Percentiles rank a stretch among this genome's conserved stretches.
Conservation (phyloP, 2,797 vertebrate species). For the Phataginus tetradactyla region DNA sequence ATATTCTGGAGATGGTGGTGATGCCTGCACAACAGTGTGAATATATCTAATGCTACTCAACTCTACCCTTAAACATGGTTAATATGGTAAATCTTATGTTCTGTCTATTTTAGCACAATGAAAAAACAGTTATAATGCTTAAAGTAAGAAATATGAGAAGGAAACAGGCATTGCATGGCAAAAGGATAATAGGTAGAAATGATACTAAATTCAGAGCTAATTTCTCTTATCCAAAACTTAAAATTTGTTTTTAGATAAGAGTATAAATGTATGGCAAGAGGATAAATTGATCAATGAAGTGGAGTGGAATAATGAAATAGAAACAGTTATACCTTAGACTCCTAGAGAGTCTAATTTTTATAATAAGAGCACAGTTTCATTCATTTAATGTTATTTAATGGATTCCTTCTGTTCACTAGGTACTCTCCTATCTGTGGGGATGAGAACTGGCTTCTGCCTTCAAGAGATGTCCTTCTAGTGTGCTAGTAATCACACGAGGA, state of each 20-base stretch:
- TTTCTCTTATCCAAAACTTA: constrained; percentile 8
- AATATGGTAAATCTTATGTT: not conserved
- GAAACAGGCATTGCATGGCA: not conserved
- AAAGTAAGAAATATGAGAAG: not conserved
- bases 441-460: not conserved
- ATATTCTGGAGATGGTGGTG: not conserved
- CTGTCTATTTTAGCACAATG: not conserved
- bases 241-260: not conserved
- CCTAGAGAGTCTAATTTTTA: not conserved
- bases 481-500: not conserved
- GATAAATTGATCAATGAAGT: not conserved
- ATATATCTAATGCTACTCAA: not conserved
- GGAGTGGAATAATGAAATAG: not conserved
- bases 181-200: not conserved
- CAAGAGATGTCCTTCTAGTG: not conserved
- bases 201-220: not conserved
- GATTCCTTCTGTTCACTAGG: not conserved
- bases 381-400: not conserved
- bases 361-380: not conserved
- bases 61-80: not conserved
- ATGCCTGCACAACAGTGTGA: not conserved
- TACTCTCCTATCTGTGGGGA: not conserved
- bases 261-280: not conserved
- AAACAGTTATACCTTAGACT: not conserved
- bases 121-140: not conserved